Conservation (phyloP, 2,113 vertebrate genomes). For the Vombatus ursinus region DNA sequence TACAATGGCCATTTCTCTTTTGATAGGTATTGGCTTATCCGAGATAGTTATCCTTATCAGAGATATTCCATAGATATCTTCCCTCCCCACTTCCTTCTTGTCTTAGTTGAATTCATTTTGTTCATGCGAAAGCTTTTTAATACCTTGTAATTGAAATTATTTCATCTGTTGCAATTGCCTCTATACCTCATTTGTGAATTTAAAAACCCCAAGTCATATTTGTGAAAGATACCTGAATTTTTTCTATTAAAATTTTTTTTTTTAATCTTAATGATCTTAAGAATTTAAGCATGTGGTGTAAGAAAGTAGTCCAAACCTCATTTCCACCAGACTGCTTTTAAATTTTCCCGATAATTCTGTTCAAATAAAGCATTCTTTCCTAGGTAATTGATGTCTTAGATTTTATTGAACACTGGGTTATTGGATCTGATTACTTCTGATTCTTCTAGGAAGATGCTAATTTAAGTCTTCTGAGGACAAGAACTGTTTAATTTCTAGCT, state of each 20-base stretch:
- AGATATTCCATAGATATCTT: background rate
- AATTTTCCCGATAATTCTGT: background rate
- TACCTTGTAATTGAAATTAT: background rate
- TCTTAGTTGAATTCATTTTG: background rate
- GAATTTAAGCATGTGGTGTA: background rate
- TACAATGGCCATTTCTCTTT: background rate
- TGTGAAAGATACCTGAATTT: background rate
- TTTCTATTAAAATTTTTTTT: background rate
- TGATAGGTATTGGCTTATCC: background rate
- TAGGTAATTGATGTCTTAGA: background rate
- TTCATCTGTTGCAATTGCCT: background rate
- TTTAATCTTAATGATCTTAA: background rate
- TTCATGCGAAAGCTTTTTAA: background rate
- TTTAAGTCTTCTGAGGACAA: background rate
- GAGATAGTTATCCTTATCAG: background rate
- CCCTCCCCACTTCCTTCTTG: background rate
- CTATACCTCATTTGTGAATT: background rate
- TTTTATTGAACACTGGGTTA: background rate
- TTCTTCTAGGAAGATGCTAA: background rate
- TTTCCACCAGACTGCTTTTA: background rate
- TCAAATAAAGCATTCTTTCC: background rate
- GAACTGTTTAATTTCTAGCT: background rate
- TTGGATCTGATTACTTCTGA: background rate
- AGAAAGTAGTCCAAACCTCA: background rate
- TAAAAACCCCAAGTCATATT: background rate